phyloP scores from a whole-genome alignment of 1,140 invertebrate genomes.

The Argopecten irradians region DNA sequence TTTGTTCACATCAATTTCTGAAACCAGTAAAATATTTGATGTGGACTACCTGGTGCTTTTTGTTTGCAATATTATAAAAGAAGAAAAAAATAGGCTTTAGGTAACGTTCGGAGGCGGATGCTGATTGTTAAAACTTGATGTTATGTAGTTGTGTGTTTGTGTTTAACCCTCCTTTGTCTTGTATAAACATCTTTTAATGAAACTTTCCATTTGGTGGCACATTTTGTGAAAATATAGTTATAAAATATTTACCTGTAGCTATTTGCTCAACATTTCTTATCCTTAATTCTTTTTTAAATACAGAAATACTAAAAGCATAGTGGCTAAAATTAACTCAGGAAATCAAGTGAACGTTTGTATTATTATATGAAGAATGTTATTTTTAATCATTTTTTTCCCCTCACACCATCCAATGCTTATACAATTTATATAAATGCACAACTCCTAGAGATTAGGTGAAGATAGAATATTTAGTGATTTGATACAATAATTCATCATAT shows the following conservation, averaged over 20 bases:
- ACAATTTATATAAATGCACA: not conserved
- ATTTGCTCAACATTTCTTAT: not conserved
- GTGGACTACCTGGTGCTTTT: slow-evolving; percentile 9
- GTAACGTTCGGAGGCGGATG: not conserved
- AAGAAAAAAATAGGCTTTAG: not conserved
- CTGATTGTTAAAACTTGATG: not conserved
- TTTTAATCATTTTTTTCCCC: not conserved
- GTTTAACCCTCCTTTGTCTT: not conserved
- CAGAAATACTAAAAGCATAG: slow-evolving; percentile 11
- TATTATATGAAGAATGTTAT: not conserved
- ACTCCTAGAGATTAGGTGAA: not conserved
- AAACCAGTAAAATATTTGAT: not conserved
- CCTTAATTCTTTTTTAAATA: not conserved
- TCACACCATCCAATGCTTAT: not conserved
- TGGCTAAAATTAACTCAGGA: slow-evolving; percentile 21
- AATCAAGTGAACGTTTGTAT: not conserved
- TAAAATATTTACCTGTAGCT: not conserved
- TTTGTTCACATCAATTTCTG: not conserved
- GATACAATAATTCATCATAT: too few species aligned
- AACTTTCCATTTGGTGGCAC: not conserved
- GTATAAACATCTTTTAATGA: not conserved
- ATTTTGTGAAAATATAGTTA: slow-evolving; percentile 2
- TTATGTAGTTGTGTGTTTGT: not conserved
- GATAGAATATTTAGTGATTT: not conserved
- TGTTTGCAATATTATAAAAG: not conserved